Conservation (phyloP, 2,113 vertebrate genomes). For the Petrocephalus zakoni region DNA sequence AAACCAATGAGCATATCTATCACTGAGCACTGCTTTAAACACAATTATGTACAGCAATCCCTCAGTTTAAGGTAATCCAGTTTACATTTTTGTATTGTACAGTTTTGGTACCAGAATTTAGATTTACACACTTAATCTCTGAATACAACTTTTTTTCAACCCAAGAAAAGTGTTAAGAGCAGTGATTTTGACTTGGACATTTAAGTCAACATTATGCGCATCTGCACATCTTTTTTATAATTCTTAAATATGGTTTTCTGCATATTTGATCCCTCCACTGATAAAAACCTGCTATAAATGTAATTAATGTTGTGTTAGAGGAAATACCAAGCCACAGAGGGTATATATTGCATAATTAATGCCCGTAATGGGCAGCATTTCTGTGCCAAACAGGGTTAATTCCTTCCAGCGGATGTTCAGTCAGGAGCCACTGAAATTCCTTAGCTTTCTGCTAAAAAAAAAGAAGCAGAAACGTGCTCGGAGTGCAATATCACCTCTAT, state of each 20-base stretch:
- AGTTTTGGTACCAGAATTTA: background rate
- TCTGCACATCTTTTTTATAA: background rate
- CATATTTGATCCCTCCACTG: constrained; percentile 13
- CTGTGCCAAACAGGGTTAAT: background rate
- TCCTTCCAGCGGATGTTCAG: background rate
- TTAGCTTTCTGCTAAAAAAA: background rate
- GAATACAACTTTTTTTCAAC: background rate
- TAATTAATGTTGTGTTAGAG: constrained; percentile 46
- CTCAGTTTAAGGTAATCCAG: background rate
- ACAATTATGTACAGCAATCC: background rate
- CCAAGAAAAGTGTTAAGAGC: background rate
- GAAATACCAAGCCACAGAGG: constrained; percentile 35
- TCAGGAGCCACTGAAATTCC: background rate
- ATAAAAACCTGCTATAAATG: constrained; percentile 32
- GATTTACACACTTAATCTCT: background rate
- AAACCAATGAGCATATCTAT: background rate
- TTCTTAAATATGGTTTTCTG: background rate
- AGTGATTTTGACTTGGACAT: too few relatives aligned
- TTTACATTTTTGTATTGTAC: background rate
- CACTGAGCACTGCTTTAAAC: background rate
- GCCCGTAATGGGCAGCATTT: constrained; percentile 34
- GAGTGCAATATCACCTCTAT: constrained; percentile 6
- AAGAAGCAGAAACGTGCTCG: background rate
- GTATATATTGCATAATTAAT: constrained; percentile 40
- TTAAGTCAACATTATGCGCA: background rate